Base-by-base conservation (phyloP, 2,797 vertebrate species). In the Falco berigora region DNA sequence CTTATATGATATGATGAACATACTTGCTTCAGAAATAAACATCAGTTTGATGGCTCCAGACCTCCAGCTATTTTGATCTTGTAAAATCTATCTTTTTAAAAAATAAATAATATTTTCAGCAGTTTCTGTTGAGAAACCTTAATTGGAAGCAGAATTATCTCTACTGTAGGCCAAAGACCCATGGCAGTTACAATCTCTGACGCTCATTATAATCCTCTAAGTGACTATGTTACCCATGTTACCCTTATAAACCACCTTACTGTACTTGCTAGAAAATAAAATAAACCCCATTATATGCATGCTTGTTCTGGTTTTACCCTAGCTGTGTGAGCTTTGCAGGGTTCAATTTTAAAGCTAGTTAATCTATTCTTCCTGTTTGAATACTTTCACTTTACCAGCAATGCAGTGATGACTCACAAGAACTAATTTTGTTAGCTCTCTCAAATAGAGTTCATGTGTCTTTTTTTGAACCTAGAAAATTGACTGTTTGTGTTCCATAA, bases 351-450 rank as follows among this genome's bases (percentile, higher is more conserved):
- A 88, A 73, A 90, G 42, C 50, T 69, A 90, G 92, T 86, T 61
- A 93, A 82, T 92, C 55, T 84, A 13, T 93, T 92, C 92, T 95
- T 96, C 88, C 92, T 90, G 73, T 94, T 95, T 77, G 38, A 96
- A 86, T 90, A 68, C 27, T 95, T 95, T 74, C 64, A 95, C 72
- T 84, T 95, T 92, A 90, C 73, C 62, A 92, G 92, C 83, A 90
- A 46, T 75, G 87, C 66, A 78, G 66, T 55, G 82, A 88, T 97
- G 96, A 97, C 69, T 96, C 95, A 97, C 34, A 78, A 91, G 68
- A 92, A 90, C 73, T 95, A 94, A 96, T 96, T 96, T 94, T 92
- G 46, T 95, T 96, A 96, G 64, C 47, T 94, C 53, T 53, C 40
- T 94, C 76, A 93, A 91, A 95, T 72, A 88, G 53, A 74, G 73